Base-by-base conservation (phyloP, 2,888 invertebrate species). In the Megaustenia siamemsis region DNA sequence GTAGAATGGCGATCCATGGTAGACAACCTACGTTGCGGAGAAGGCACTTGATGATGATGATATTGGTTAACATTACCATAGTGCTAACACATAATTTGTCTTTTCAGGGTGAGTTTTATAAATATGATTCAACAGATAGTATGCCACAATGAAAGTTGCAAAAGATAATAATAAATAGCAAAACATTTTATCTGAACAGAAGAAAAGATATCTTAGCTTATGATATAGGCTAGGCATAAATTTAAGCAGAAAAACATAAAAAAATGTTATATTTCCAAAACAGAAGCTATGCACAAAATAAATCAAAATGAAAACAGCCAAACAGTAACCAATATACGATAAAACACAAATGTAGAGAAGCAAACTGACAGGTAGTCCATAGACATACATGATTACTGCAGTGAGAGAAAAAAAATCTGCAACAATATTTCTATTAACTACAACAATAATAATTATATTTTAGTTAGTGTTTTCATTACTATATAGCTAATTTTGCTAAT, bases 221-320 rank as follows among this genome's bases (percentile, higher is more conserved):
- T 21, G 32, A 75, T 38, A 49, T 49, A 43, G 5, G 21, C 8
- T 53, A n/a, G 1, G 24, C 3, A 10, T 5, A 73, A 15, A 43
- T 28, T 21, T 10, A 18, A 8, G 73, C 43, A 73, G 76, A 76
- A n/a, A 53, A n/a, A 49, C 18, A 12, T 56, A 35, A 0, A 80
- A 10, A 32, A 49, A 69, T 38, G 18, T 68, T 28, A 28, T 24
- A 28, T 28, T 45, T 21, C 18, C 66, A 69, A 18, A 38, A 68
- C 24, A 53, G 28, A 43, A 69, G 40, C 40, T 38, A 45, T 28
- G 40, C 43, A 45, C 24, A 32, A 43, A 24, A 24, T 8, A 79
- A 79, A 71, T 28, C 45, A 38, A 35, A 84, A 40, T 60, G 4
- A 63, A 49, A 68, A 38, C 38, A 71, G 49, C 38, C 40, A 38